Base-by-base conservation (phyloP, 2,888 invertebrate genomes). In the Drosophila robusta region DNA sequence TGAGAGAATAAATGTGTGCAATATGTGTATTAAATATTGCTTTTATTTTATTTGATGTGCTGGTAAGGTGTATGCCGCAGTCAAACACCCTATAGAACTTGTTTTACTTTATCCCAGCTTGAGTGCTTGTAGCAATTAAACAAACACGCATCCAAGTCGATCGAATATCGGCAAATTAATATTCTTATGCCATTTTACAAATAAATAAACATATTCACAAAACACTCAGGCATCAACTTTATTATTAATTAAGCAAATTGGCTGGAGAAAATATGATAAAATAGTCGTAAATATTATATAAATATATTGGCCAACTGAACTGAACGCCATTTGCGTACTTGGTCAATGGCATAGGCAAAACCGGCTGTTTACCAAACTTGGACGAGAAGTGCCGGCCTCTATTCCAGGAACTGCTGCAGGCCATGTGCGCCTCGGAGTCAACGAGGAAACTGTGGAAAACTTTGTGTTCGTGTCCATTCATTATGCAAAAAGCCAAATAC, bases 181-280 rank as follows among this genome's bases (percentile, higher is more conserved):
- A 22, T 22, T 22, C 22, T 3, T 22, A 3, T 22, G 22, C 22
- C 22, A 22, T 22, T 22, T 22, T 22, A 22, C 22, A 22, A 22
- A 22, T 22, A 22, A 22, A 22, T 4, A 22, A 22, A 22, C 22
- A 3, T 22, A 3, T 22, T 22, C 22, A 22, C 22, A 22, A 22
- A 22, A 22, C 22, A 22, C 22, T 22, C 22, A 50, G 38, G 18
- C 29, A 38, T 34, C 73, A 71, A 77, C 64, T 84, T 87, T 70
- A 67, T 85, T 78, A 85, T 80, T 87, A 79, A 85, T 85, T 86
- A 85, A 69, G 77, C 63, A 74, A 88, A 85, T 86, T 75, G 88
- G 67, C 65, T 44, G 54, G 55, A 70, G 68, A 34, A 70, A 69
- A 67, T 66, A 69, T 64, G 46, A 55, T 61, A 55, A 51, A 61